These are phyloP conservation scores for Diglossa cyanea DNA, from an alignment of 2,797 vertebrate species.

Conservation along the genomic window DNA sequence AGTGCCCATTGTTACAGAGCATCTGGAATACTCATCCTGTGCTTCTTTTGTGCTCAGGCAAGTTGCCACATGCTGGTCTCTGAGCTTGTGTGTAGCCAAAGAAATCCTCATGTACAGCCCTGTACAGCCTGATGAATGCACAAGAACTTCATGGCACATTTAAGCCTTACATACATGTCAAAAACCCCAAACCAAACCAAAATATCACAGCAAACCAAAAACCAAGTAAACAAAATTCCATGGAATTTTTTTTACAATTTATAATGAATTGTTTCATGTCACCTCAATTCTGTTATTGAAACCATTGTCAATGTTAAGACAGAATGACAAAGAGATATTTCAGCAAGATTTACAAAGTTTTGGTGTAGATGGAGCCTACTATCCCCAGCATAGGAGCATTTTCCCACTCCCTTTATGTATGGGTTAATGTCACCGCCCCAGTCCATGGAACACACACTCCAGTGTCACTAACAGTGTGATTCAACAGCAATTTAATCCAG, in stretches of 20 bases:
- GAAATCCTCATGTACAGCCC: rapidly evolving
- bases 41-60: neutral
- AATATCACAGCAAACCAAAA: neutral
- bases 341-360: neutral
- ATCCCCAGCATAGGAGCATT: rapidly evolving
- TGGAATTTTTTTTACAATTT: neutral
- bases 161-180: neutral
- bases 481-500: neutral
- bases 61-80: neutral
- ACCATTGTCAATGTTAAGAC: neutral
- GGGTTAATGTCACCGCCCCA: rapidly evolving
- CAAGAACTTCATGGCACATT: neutral
- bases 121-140: neutral
- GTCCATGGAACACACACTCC: neutral
- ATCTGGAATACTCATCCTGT: neutral
- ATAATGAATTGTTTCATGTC: neutral
- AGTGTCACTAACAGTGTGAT: neutral
- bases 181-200: neutral
- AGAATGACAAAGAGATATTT: neutral
- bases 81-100: neutral
- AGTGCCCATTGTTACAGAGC: neutral
- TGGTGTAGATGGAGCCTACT: neutral
- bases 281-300: neutral
- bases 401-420: neutral
- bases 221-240: rapidly evolving